Conservation (phyloP, 2,888 invertebrate species). For the Bellardia bayeri region DNA sequence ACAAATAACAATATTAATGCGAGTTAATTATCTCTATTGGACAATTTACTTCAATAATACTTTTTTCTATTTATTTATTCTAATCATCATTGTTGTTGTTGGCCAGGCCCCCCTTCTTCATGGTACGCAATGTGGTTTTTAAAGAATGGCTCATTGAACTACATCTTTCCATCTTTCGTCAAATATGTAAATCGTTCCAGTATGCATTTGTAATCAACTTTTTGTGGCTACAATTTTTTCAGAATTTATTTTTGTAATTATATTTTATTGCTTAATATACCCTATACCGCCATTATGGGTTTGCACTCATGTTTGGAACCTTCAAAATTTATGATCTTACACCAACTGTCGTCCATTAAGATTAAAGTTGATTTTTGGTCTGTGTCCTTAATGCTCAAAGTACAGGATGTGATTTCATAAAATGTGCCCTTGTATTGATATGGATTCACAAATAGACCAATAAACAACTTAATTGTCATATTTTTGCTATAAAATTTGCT, state of each 20-base stretch:
- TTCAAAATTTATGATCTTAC: no score
- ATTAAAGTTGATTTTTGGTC: no score
- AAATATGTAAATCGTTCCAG: neutral
- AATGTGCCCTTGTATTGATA: no score
- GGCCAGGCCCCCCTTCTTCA: slow-evolving; percentile 54
- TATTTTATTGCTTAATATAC: no score
- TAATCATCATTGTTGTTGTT: neutral
- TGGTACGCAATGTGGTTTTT: neutral
- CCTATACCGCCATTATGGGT: no score
- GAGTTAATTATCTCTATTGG: neutral
- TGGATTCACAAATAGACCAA: no score
- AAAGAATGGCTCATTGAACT: slow-evolving; percentile 45
- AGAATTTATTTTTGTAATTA: slow-evolving; percentile 21
- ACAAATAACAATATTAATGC: slow-evolving; percentile 35
- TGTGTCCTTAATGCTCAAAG: no score
- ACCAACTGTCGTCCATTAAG: no score
- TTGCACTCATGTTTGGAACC: no score
- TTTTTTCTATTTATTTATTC: neutral
- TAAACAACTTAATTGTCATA: no score
- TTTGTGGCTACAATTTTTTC: neutral
- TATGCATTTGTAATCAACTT: slow-evolving; percentile 1
- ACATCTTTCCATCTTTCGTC: neutral
- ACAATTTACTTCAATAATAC: neutral
- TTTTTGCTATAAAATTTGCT: no score
- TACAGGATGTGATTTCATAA: no score